Conservation (phyloP, 1,140 invertebrate species). For the Bilobella aurantiaca region DNA sequence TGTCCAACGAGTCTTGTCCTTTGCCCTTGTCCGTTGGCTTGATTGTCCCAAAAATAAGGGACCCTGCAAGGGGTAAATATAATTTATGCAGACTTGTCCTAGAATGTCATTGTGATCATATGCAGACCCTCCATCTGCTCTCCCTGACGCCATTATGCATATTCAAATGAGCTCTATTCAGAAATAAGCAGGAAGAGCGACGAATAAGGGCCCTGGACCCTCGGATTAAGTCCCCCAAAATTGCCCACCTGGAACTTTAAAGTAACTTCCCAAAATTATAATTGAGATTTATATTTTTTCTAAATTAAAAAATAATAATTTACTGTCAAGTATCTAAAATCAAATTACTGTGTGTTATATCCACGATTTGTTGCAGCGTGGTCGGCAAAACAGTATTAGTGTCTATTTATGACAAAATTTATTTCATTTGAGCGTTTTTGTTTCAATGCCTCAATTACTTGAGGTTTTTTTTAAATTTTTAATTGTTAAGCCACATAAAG, state of each 20-base stretch:
- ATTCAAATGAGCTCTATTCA: constrained; percentile 1
- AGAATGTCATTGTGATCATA: constrained; percentile 1
- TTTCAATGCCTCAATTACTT: too few species aligned
- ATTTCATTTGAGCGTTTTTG: too few species aligned
- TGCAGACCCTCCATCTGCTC: constrained; percentile 2
- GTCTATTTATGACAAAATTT: too few species aligned
- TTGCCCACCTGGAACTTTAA: not conserved
- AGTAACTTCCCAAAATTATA: too few species aligned
- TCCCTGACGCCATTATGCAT: not conserved
- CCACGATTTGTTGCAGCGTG: too few species aligned
- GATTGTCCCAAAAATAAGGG: not conserved
- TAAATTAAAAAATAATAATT: too few species aligned
- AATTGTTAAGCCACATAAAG: too few species aligned
- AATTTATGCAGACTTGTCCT: constrained; percentile 5
- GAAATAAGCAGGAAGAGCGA: not conserved
- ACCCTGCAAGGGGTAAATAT: not conserved
- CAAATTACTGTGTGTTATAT: too few species aligned
- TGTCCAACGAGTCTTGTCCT: not conserved
- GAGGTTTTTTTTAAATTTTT: too few species aligned
- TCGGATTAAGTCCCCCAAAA: not conserved
- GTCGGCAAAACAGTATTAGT: too few species aligned
- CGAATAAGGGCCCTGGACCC: constrained; percentile 1
- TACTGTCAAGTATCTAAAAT: too few species aligned
- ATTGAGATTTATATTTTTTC: too few species aligned
- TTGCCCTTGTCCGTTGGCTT: not conserved